phyloP scores from a whole-genome alignment of 2,888 invertebrate species.

The Aspidapion aeneum region DNA sequence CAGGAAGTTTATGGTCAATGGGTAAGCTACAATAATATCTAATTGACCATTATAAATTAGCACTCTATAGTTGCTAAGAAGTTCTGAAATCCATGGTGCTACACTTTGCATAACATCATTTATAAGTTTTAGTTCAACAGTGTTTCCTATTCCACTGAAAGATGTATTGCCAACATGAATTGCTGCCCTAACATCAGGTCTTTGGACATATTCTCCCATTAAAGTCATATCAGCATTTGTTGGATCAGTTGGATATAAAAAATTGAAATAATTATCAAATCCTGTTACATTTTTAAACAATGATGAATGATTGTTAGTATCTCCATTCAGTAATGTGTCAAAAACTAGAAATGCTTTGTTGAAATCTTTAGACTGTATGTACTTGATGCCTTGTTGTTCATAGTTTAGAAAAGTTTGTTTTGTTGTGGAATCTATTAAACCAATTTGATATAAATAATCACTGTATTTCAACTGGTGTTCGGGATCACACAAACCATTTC shows the following conservation, averaged over 20 bases:
- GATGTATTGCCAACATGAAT: conserved; percentile 83
- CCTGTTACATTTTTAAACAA: conserved; percentile 73
- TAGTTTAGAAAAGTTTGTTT: conserved; percentile 56
- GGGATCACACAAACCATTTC: conserved; percentile 79
- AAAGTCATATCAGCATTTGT: conserved; percentile 48
- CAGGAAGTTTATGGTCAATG: conserved; percentile 77
- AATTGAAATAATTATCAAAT: conserved; percentile 72
- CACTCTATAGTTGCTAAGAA: conserved; percentile 66
- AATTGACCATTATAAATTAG: conserved; percentile 87
- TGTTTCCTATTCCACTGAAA: conserved; percentile 55
- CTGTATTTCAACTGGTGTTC: conserved; percentile 72
- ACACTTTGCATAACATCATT: conserved; percentile 80
- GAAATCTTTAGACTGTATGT: conserved; percentile 63
- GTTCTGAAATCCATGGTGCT: conserved; percentile 65
- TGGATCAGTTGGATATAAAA: conserved; percentile 57
- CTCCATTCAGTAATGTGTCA: conserved; percentile 67
- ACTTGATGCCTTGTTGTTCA: conserved; percentile 53
- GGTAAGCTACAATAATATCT: conserved; percentile 88
- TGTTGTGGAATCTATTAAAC: conserved; percentile 64
- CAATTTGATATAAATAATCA: conserved; percentile 76
- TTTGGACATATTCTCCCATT: conserved; percentile 62
- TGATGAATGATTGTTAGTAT: conserved; percentile 56
- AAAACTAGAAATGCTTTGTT: conserved; percentile 68
- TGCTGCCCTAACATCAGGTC: conserved; percentile 59
- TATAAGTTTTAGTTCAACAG: conserved; percentile 69